Evolutionary conservation across 1,140 invertebrate genomes (phyloP), one percentile per base, ranked within the genome.

Genomic region (Sycophila sp.): DNA sequence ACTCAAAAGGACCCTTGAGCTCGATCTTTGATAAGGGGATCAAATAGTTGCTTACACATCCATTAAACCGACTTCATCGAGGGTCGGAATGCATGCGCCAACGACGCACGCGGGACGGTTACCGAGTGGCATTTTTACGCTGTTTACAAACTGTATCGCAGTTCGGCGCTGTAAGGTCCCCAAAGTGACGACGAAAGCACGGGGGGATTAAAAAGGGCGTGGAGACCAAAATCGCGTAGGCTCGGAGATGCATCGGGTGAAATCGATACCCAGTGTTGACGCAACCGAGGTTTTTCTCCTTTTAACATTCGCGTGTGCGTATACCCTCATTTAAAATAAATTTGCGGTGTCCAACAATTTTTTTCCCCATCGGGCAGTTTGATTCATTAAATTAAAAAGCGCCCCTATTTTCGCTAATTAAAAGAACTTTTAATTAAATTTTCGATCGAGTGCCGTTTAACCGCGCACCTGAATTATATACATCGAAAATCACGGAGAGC

Each of bases 41-140:
- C 28, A 55, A 67, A 63, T 68, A 45, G 40, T 45, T 55, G 51
- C 49, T 60, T 67, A 55, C n/a, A 65, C 49, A 60, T 69, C 55
- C 56, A 63, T 68, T 68, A 69, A 69, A 59, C n/a, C 38, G 24
- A 72, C 34, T 68, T 69, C 34, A 55, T 69, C 24, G 45, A 65
- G 67, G 47, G 64, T 49, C 32, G 24, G 26, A 69, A 47, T 30
- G 51, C 32, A 55, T 19, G 24, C 34, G 38, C 32, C 17, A 34
- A 55, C 51, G 11, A 24, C 19, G 34, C 7, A 22, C 19, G 30
- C 4, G 13, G 24, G 32, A 42, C 38, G 38, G 63, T 71, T 67
- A 73, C 71, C 42, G 68, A 76, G 72, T 72, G 68, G 67, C 56
- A 69, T 67, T 73, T 73, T 75, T 73, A 64, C 67, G 56, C 71